Evolutionary conservation across 2,113 vertebrate genomes (phyloP).

Genomic region (Aleadryas rufinucha): DNA sequence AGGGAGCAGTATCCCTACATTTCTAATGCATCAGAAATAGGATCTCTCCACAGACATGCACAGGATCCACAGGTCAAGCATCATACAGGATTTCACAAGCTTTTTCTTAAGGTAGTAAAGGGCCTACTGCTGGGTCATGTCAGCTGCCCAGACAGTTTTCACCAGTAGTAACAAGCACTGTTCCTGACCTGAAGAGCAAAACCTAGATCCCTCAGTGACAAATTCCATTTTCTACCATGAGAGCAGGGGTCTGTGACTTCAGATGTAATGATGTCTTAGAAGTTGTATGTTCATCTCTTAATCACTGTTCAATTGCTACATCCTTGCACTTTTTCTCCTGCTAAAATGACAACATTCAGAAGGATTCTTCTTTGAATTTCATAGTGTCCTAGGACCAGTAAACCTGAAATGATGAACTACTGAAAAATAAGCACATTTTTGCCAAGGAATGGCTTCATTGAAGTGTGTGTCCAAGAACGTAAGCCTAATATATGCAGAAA

Average conservation of each 20-base stretch:
- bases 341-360: neutral
- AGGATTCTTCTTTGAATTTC: neutral
- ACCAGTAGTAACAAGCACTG: neutral
- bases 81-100: neutral
- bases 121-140: neutral
- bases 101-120: neutral
- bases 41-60: neutral
- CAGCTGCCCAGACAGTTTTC: neutral
- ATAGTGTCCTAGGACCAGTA: neutral
- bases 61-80: neutral
- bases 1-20: neutral
- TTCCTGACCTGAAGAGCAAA: neutral
- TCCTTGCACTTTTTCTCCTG: neutral
- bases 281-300: neutral
- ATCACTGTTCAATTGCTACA: neutral
- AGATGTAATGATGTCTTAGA: neutral
- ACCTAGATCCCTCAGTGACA: neutral
- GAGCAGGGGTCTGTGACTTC: neutral
- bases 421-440: neutral
- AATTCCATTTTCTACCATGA: neutral
- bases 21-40: neutral
- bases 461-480: neutral
- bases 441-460: neutral
- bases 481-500: neutral
- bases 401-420: neutral